Evolutionary conservation across 1,140 invertebrate species (phyloP), one percentile per base, ranked within the genome.

Genomic region (Drosophila equinoxialis): DNA sequence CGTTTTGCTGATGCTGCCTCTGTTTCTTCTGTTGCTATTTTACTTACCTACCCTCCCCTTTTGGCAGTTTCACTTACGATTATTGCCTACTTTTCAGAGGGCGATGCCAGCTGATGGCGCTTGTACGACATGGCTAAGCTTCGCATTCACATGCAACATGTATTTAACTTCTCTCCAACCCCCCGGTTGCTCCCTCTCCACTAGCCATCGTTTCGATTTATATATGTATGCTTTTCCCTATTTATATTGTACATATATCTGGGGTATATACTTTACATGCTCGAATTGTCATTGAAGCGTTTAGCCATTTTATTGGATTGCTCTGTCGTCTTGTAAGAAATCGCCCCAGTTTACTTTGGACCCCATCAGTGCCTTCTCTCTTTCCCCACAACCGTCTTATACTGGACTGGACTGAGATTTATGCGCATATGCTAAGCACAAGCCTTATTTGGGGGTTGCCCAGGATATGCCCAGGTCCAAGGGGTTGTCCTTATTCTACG

Each of bases 241-340:
- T 68, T 51, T 51, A 51, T 51, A 51, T 51, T 62, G 41, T 62
- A 62, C 39, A 41, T 11, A 42, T 62, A 62, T 62, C 35, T 62
- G 13, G 60, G 35, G 51, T 55, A 39, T 62, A 48, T 72, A 65
- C 81, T 87, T 87, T 87, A 87, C 84, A 87, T 87, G 84, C 84
- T 87, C 84, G 84, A 84, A 87, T 87, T 87, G 84, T 87, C 84
- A 87, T 87, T 87, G 84, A 87, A 87, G 84, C 84, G 84, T 89
- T 87, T 87, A 87, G 84, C 82, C 84, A 87, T 87, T 87, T 87
- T 87, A 87, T 87, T 87, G 74, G 84, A 87, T 87, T 87, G 84
- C 68, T 83, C 77, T 79, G 76, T 76, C 73, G 68, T 79, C 72
- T 76, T 72, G 81, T 89, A 37, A 74, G 48, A 63, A 64, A 75